Base-by-base conservation (phyloP, 2,797 vertebrate species). In the Lophius americanus region DNA sequence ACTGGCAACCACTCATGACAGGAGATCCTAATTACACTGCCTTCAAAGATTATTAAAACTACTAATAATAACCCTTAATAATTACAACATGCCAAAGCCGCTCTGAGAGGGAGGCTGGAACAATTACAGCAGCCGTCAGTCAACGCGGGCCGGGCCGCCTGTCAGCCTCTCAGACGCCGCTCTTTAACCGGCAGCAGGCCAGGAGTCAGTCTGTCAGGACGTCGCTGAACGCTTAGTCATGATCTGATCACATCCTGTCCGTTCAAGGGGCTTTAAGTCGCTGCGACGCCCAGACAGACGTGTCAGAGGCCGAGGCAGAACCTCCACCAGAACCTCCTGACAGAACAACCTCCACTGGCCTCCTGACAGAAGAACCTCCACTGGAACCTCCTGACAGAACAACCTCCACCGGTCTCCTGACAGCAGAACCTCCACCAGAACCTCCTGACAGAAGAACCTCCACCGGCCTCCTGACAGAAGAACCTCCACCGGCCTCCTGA, bases 51-150 rank as follows among this genome's bases (percentile, higher is more conserved):
- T 91, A 92, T 91, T 88, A 93, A 89, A 91, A 87, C 79, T 85
- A 86, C 85, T 91, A 91, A 90, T 93, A 92, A 93, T 92, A 93
- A 93, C 89, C 84, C 79, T 70, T 81, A 88, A 88, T 93, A 94
- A 94, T 93, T 91, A 91, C 88, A 89, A 74, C 84, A 68, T 90
- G 89, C 84, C 90, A 87, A 86, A 87, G 72, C 75, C 76, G 85
- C 79, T 77, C 75, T 70, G 70, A 55, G 81, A 82, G 70, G 59
- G 65, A 60, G 58, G 79, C 50, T 60, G 77, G 67, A 82, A 84
- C 84, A 81, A 93, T 91, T 87, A 89, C 70, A 82, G 78, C 83
- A 55, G 60, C 53, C 82, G 83, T 69, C 81, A 85, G 78, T 76
- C 70, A 61, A 67, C 51, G 51, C 66, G 47, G 55, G 64, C 73